These are phyloP conservation scores for Agrochola litura DNA, from an alignment of 2,888 invertebrate species.

Conservation along the genomic window DNA sequence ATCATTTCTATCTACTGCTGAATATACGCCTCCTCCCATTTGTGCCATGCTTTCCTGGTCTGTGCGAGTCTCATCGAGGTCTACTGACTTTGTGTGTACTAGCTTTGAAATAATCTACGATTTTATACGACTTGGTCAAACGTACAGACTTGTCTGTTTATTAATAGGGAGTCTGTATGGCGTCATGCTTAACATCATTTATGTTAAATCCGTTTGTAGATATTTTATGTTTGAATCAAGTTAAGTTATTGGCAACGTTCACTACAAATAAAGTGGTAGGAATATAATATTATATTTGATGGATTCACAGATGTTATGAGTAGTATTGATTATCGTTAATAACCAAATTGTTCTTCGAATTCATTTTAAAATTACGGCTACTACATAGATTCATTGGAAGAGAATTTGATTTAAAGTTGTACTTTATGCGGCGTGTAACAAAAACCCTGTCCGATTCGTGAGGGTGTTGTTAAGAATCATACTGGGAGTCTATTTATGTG, in stretches of 20 bases:
- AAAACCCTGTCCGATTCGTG: too few relatives aligned
- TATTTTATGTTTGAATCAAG: constrained; percentile 40
- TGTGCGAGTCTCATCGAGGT: too few relatives aligned
- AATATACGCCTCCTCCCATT: too few relatives aligned
- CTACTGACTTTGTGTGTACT: neutral
- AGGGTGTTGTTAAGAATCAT: too few relatives aligned
- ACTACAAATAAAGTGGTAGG: neutral
- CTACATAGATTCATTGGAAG: neutral
- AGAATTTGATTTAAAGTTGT: neutral
- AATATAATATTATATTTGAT: constrained; percentile 13
- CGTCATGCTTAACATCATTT: constrained; percentile 33
- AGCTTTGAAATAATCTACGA: constrained; percentile 9
- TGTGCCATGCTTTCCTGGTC: too few relatives aligned
- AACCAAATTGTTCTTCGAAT: neutral
- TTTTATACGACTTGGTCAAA: constrained; percentile 18
- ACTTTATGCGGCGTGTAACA: too few relatives aligned
- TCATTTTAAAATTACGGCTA: neutral
- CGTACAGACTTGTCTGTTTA: constrained; percentile 50
- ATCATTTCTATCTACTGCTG: too few relatives aligned
- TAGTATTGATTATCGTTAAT: neutral
- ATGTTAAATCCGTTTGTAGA: constrained; percentile 45
- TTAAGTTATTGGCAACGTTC: constrained; percentile 36
- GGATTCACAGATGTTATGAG: neutral
- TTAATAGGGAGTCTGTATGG: constrained; percentile 50
- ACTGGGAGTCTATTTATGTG: too few relatives aligned